Base-by-base conservation (phyloP, 2,113 vertebrate species). In the Forbesichthys papilliferus region DNA sequence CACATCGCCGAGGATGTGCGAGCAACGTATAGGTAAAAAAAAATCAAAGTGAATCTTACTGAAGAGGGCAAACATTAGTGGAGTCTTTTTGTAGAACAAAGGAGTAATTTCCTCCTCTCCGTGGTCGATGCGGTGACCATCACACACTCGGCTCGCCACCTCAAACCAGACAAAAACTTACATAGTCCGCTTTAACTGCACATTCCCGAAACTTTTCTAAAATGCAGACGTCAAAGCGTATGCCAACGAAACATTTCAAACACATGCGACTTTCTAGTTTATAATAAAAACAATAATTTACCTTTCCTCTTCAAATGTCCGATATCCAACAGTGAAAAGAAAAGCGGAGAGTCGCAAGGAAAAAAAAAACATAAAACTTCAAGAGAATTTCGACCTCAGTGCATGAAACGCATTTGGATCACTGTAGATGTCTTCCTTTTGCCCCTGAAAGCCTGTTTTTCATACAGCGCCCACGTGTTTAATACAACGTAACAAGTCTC, bases 351-450 rank as follows among this genome's bases (percentile, higher is more conserved):
- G 87, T 88, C 80, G 88, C 78, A 69, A 83, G 81, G 81, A 69
- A 78, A 80, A 87, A 16, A 92, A 83, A 85, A 90, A 90, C 90
- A 93, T 91, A 92, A 93, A 94, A 94, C 91, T 93, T 93, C 89
- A 89, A 89, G 89, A 90, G 90, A 92, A 91, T 92, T 86, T 92
- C 91, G 87, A 92, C 83, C 92, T 86, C 92, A 86, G 89, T 78
- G 87, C 89, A 85, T 87, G 87, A 90, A 90, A 92, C 89, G 88
- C 93, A 89, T 87, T 42, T 82, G 88, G 87, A 81, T 87, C 86
- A 75, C 87, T 80, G 86, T 84, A 73, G 89, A 89, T 83, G 88
- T 87, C 84, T 88, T 89, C 84, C 83, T 86, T 87, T 87, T 89
- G 88, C 85, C 83, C 88, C 80, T 71, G 79, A 75, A 77, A 84